Base-by-base conservation (phyloP, 2,797 vertebrate genomes). In the Enteromius argenteus region DNA sequence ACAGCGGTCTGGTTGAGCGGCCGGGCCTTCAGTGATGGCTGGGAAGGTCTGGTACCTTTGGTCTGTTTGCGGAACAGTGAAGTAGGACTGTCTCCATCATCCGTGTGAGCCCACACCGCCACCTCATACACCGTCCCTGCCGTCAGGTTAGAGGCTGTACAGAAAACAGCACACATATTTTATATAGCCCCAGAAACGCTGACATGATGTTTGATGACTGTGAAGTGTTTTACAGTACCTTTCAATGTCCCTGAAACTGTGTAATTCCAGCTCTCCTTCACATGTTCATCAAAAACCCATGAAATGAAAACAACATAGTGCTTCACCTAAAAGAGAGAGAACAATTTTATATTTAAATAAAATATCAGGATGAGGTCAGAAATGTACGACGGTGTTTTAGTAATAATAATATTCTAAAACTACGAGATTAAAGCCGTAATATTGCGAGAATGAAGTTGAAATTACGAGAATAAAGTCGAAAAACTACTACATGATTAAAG, bases 1-100 rank as follows among this genome's bases (percentile, higher is more conserved):
- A 99, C 98, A 0, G 96, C 93, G 0, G 96, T 99, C 94, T 99
- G 98, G 91, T 99, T 99, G 86, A 97, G 80, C n/a, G 98, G 95
- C 75, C 95, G 95, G 90, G 96, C 95, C 91, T 99, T 99, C 87
- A 99, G 95, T 78, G 96, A 93, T 0, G 96, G 98, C 3, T 93
- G 86, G 0, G 90, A 88, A 0, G 97, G 98, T 84, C 94, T 95
- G 1, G 87, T 89, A n/a, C 97, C 97, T 4, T 53, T 71, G 69
- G 98, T 99, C 90, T 92, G 89, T 19, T 96, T 92, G 0, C 94
- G 96, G 19, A 94, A 94, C 83, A 99, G 96, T 2, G 96, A 94
- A 37, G 97, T 94, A 77, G 97, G 96, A 84, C 97, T 98, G 90
- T 99, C 98, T 4, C 98, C 98, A 49, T 97, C 91, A 27, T 93